A percentile compares a stretch with the other conserved stretches of the same genome.
Conservation (phyloP, 2,113 vertebrate species). For the Zosterops pallidus region DNA sequence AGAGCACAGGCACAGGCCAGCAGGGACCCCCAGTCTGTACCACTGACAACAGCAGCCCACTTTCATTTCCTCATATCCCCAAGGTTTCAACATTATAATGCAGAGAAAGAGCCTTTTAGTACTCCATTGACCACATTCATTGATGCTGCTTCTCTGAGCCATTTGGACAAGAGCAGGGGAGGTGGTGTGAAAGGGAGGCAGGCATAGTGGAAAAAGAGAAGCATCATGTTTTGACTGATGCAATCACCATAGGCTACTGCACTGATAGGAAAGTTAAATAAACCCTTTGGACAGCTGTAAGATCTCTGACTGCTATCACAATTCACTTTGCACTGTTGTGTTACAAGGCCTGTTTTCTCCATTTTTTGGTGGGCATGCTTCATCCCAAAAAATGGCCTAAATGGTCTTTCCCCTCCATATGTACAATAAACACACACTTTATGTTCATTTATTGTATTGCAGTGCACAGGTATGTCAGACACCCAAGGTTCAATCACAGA, state of each 20-base stretch:
- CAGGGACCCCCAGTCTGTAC: neutral
- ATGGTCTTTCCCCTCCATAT: neutral
- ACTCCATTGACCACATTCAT: neutral
- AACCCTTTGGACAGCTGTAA: neutral
- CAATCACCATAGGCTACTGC: neutral
- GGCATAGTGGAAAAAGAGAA: neutral
- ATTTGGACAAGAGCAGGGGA: neutral
- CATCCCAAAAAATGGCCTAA: neutral
- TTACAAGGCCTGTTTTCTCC: neutral
- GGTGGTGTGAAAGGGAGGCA: neutral
- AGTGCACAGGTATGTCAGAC: neutral
- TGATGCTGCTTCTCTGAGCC: neutral
- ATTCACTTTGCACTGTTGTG: neutral
- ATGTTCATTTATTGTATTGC: neutral
- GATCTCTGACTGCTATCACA: neutral
- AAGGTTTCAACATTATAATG: neutral
- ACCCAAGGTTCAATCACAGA: neutral
- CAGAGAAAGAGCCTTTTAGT: neutral
- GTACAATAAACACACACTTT: neutral
- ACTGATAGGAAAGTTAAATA: neutral
- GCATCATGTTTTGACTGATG: neutral
- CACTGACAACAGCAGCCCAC: rapidly evolving
- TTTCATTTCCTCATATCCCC: neutral
- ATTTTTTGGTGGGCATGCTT: neutral
- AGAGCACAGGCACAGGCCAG: neutral